These are phyloP conservation scores for Takifugu flavidus DNA, from an alignment of 2,113 vertebrate genomes.

Conservation along the genomic window DNA sequence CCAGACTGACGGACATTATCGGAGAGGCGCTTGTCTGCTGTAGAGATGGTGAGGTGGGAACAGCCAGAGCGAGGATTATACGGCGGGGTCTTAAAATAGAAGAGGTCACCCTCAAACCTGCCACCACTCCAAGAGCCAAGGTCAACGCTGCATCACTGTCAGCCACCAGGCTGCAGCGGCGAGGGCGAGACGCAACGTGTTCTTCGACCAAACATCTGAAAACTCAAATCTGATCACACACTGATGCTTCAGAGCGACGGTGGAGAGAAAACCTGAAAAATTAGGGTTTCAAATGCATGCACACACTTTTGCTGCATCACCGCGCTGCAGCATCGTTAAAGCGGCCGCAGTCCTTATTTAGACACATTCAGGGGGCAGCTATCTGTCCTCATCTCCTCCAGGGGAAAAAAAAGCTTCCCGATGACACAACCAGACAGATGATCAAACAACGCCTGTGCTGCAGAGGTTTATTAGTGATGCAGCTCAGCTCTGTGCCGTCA, in stretches of 20 bases:
- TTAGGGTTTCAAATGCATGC: constrained; percentile 17
- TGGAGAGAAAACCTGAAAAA: too few species aligned
- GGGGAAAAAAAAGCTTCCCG: neutral
- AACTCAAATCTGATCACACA: neutral
- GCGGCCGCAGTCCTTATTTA: too few species aligned
- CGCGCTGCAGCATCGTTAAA: too few species aligned
- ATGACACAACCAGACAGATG: neutral
- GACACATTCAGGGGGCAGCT: too few species aligned
- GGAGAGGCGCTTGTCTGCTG: too few species aligned
- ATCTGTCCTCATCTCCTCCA: too few species aligned
- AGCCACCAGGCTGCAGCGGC: constrained; percentile 14
- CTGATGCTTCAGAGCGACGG: constrained; percentile 17
- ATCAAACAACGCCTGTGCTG: constrained; percentile 19
- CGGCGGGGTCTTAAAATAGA: constrained; percentile 52
- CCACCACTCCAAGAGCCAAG: constrained; percentile 47
- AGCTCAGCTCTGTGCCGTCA: constrained; percentile 33
- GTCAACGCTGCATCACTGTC: constrained; percentile 29
- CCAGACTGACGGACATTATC: neutral
- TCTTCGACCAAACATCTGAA: neutral
- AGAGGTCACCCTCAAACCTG: constrained; percentile 48
- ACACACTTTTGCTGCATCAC: neutral
- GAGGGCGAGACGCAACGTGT: constrained; percentile 12
- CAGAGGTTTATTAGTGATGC: constrained; percentile 26
- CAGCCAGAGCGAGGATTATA: constrained; percentile 16
- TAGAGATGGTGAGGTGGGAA: neutral